Base-by-base conservation (phyloP, 2,113 vertebrate genomes). In the Chaetorhynchus papuensis region DNA sequence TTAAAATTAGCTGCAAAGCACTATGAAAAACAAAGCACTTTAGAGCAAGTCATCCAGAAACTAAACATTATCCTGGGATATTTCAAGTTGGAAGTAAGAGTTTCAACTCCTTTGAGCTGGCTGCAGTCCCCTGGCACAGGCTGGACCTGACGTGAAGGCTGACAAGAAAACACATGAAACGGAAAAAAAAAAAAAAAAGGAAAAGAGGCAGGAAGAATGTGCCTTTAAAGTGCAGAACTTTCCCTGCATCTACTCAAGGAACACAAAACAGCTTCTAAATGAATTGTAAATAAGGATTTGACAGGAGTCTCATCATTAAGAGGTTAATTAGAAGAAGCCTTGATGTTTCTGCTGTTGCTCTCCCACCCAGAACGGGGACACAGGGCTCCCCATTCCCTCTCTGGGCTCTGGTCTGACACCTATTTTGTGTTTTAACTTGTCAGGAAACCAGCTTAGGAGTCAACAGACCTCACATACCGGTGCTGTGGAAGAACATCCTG, bases 1-100 rank as follows among this genome's bases (percentile, higher is more conserved):
- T 70, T 95, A 93, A 96, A 93, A 94, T 94, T 88, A 97, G 79
- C 85, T 81, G 83, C 65, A 57, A 85, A 84, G 88, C 9, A 18
- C 61, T 28, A 50, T 1, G 64, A n/a, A 66, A 82, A 83, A 83
- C 45, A 72, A 66, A 72, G n/a, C 66, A 45, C 79, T 94, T 83
- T 44, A 50, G 72, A 2, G 26, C 79, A 93, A 90, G 70, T 59
- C 86, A 77, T 86, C 83, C 80, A 91, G 91, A 87, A 95, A 92
- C 83, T 65, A 42, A 89, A 89, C 83, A 89, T 94, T 84, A 81
- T 71, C 39, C 65, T 10, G 33, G 89, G 87, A 59, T 93, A 87
- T 93, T 95, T 96, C 59, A 84, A 91, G 87, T 30, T 53, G 65
- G 42, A 91, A 94, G 56, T 52, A 80, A 92, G 79, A 92, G 52